Evolutionary conservation across 2,888 invertebrate genomes (phyloP).

Genomic region (Ophraella communa): DNA sequence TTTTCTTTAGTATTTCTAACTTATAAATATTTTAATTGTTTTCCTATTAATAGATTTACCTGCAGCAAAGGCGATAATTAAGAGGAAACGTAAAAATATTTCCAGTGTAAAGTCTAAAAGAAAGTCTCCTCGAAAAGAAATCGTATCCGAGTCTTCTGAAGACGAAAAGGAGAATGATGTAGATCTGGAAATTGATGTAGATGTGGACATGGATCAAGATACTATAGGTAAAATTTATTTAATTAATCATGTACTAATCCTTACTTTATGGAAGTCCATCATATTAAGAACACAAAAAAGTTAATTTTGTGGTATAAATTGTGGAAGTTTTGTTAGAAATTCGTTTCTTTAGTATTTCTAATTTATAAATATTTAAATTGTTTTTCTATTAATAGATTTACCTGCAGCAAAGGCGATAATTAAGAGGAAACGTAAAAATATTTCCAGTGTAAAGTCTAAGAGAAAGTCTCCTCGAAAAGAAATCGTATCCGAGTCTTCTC

Average conservation of each 20-base stretch:
- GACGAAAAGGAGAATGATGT: conserved; percentile 27
- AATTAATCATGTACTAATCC: too few species aligned
- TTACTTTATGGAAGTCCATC: too few species aligned
- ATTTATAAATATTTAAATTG: background rate
- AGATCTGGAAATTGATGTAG: too few species aligned
- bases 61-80: background rate
- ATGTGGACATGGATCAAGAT: too few species aligned
- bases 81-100: background rate
- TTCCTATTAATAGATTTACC: background rate
- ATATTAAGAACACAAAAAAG: too few species aligned
- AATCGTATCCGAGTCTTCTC: background rate
- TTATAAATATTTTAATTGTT: background rate
- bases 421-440: conserved; percentile 1
- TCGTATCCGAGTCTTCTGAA: conserved; percentile 5
- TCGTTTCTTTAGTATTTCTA: too few species aligned
- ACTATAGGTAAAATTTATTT: too few species aligned
- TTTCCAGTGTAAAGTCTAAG: conserved; percentile 3
- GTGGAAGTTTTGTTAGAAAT: too few species aligned
- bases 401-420: background rate
- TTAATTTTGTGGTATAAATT: too few species aligned
- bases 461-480: background rate
- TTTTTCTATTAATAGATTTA: background rate
- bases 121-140: background rate
- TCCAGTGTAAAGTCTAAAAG: conserved; percentile 2
- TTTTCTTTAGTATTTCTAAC: too few species aligned